Evolutionary conservation across 1,140 invertebrate genomes (phyloP).

Genomic region (Branchinecta lynchi): DNA sequence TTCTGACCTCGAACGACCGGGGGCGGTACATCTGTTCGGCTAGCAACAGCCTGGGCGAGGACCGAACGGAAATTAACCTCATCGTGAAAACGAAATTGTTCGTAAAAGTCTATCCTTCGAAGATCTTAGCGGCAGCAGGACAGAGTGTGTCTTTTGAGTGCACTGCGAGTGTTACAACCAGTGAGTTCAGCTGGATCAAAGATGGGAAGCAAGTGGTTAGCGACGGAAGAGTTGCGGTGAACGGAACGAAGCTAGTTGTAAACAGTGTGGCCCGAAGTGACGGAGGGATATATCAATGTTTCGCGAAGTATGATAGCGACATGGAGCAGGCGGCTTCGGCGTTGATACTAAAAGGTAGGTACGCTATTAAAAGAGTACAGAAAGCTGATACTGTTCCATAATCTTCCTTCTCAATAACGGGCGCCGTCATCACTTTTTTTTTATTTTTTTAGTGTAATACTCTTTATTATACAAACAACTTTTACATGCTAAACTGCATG

Average conservation of each 20-base stretch:
- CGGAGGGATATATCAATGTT: neutral
- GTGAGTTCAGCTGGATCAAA: neutral
- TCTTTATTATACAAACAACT: too few species aligned
- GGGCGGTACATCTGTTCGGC: neutral
- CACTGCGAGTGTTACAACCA: neutral
- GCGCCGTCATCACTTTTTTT: too few species aligned
- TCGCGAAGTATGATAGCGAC: neutral
- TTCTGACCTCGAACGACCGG: neutral
- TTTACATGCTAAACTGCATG: too few species aligned
- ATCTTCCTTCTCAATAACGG: too few species aligned
- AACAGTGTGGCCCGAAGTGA: neutral
- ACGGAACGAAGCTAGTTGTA: neutral
- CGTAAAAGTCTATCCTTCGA: neutral
- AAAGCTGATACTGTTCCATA: too few species aligned
- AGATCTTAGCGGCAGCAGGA: neutral
- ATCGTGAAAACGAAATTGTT: neutral
- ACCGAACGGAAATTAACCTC: neutral
- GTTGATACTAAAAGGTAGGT: neutral
- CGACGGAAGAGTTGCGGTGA: neutral
- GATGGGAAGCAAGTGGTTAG: neutral
- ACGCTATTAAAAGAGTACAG: too few species aligned
- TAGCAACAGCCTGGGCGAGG: neutral
- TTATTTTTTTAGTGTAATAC: too few species aligned
- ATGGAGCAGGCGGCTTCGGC: neutral
- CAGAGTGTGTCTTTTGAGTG: slow-evolving; percentile 2